These are phyloP conservation scores for Dryobota labecula DNA, from an alignment of 2,888 invertebrate species.

Conservation along the genomic window DNA sequence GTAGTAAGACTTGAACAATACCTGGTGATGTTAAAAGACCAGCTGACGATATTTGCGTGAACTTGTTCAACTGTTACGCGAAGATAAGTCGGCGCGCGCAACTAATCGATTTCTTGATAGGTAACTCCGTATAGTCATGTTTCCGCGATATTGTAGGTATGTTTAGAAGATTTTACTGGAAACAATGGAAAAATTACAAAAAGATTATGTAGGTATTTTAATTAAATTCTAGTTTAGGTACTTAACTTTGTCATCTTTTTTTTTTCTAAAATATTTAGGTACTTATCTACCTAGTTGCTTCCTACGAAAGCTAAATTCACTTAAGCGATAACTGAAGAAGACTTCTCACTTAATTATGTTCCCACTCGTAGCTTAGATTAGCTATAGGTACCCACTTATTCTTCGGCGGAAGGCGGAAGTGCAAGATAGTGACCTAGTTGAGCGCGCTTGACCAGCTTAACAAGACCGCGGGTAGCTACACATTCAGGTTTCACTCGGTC, in stretches of 20 bases:
- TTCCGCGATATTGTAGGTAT: conserved; percentile 23
- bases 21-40: conserved; percentile 63
- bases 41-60: conserved; percentile 80
- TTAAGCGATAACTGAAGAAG: not conserved
- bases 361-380: not conserved
- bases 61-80: conserved; percentile 58
- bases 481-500: conserved; percentile 23
- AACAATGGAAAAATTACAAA: not conserved
- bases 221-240: not conserved
- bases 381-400: not conserved
- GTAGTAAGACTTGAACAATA: conserved; percentile 44
- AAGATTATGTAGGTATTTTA: not conserved
- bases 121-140: conserved; percentile 44
- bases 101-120: conserved; percentile 82
- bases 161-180: conserved; percentile 16
- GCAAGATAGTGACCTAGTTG: conserved; percentile 37
- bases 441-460: conserved; percentile 22
- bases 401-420: conserved; percentile 17
- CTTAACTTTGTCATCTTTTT: not conserved
- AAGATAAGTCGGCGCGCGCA: conserved; percentile 83
- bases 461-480: not conserved
- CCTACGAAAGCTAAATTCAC: not conserved
- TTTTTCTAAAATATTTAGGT: not conserved
- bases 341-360: not conserved
- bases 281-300: not conserved